Base-by-base conservation (phyloP, 2,113 vertebrate species). In the Eonycteris spelaea region DNA sequence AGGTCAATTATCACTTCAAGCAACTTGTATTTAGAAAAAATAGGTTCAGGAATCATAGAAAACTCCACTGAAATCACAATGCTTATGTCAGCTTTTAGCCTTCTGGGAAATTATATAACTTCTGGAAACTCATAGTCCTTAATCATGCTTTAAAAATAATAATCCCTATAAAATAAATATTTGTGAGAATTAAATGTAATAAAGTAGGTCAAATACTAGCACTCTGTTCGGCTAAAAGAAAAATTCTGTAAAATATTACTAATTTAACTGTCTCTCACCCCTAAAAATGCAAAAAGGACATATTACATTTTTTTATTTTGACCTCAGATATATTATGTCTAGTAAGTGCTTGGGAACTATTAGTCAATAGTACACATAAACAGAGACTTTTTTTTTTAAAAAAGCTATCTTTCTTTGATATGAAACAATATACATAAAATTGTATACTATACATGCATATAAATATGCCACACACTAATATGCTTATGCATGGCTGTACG, bases 221-320 rank as follows among this genome's bases (percentile, higher is more conserved):
- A 85, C 45, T 78, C 3, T 71, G 18, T 70, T 55, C 70, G 84
- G 14, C 43, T 79, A 53, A 91, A 91, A 21, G 13, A 65, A 26
- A 94, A 67, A 90, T 59, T 78, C n/a, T 91, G 21, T 26, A 94
- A 78, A 70, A 89, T 68, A 80, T 77, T 89, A 14, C 38, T 88
- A 24, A 88, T 91, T 68, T 92, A 67, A 86, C 48, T 79, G 26
- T 2, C 28, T 94, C 18, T 63, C 35, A 71, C 9, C 2, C 14
- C 35, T 43, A 79, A 35, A 67, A 91, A 59, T 10, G 45, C 11
- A 15, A 13, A 92, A 91, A 57, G 22, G 30, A 43, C 2, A 78
- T 12, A 94, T 11, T 48, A 48, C 5, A 95, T 89, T 65, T 74
- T 74, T 89, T 65, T 74, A 86, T n/a, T 90, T 45, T 16, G 21